Conservation (phyloP, 2,113 vertebrate genomes). For the Ailurus styani region DNA sequence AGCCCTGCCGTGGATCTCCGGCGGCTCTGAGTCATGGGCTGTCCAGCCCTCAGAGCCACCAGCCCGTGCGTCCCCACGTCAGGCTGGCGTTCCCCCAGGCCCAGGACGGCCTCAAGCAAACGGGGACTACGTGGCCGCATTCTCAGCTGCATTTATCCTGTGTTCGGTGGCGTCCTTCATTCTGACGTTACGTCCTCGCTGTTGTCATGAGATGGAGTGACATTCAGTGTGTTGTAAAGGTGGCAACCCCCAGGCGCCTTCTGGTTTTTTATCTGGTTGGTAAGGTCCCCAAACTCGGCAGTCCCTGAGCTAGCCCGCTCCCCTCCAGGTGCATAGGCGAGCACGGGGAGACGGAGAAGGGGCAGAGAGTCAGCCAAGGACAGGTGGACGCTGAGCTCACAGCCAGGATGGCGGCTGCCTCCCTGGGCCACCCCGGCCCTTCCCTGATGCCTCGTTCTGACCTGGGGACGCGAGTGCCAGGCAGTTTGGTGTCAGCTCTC, state of each 20-base stretch:
- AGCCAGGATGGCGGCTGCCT: fast-evolving
- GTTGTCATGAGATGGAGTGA: fast-evolving
- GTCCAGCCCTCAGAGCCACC: too few relatives aligned
- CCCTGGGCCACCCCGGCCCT: fast-evolving
- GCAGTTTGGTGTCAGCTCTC: fast-evolving
- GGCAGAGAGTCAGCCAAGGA: fast-evolving
- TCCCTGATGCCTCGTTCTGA: not conserved
- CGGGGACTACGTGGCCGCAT: fast-evolving
- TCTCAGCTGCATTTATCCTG: fast-evolving
- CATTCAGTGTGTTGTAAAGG: fast-evolving
- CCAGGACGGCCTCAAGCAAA: fast-evolving
- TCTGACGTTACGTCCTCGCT: not conserved
- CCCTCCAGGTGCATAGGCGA: too few relatives aligned
- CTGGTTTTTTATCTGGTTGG: fast-evolving
- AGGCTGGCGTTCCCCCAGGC: fast-evolving
- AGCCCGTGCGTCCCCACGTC: not conserved
- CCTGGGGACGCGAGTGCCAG: fast-evolving
- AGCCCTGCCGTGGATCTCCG: fast-evolving
- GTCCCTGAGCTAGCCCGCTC: not conserved
- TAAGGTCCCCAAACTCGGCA: too few relatives aligned
- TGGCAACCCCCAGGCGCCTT: not conserved
- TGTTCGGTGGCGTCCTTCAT: fast-evolving
- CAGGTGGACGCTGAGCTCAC: fast-evolving
- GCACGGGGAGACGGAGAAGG: fast-evolving
- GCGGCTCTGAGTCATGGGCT: fast-evolving